Evolutionary conservation across 2,113 vertebrate species (phyloP).

Genomic region (Cyrtonyx montezumae): DNA sequence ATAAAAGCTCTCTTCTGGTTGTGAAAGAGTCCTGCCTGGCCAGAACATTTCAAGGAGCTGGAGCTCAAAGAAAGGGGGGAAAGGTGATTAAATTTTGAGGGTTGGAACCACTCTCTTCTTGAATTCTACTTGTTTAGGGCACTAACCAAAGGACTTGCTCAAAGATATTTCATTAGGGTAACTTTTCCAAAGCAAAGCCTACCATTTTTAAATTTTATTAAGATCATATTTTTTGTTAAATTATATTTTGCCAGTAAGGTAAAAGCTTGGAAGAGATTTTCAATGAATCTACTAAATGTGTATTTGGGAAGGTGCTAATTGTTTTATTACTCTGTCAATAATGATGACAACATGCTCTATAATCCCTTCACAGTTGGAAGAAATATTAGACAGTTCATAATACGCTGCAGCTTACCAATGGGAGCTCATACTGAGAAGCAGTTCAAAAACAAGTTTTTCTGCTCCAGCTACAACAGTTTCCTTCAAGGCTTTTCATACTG

Average conservation of each 20-base stretch:
- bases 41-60: not conserved
- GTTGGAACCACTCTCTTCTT: not conserved
- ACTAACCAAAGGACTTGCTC: not conserved
- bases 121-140: not conserved
- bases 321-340: conserved; percentile 65
- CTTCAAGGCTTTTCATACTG: not conserved
- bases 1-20: not conserved
- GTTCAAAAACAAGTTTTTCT: conserved; percentile 24
- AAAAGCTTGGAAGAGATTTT: not conserved
- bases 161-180: not conserved
- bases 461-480: not conserved
- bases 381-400: conserved; percentile 53
- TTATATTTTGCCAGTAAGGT: not conserved
- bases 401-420: conserved; percentile 28
- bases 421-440: conserved; percentile 58
- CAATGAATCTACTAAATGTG: not conserved
- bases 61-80: not conserved
- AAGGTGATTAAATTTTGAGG: not conserved
- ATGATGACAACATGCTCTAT: conserved; percentile 34
- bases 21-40: not conserved
- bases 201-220: not conserved
- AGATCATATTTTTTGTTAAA: not conserved
- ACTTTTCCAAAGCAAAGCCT: not conserved
- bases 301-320: not conserved
- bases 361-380: conserved; percentile 60